phyloP scores from a whole-genome alignment of 2,888 invertebrate species.

The Yponomeuta plumbellus region DNA sequence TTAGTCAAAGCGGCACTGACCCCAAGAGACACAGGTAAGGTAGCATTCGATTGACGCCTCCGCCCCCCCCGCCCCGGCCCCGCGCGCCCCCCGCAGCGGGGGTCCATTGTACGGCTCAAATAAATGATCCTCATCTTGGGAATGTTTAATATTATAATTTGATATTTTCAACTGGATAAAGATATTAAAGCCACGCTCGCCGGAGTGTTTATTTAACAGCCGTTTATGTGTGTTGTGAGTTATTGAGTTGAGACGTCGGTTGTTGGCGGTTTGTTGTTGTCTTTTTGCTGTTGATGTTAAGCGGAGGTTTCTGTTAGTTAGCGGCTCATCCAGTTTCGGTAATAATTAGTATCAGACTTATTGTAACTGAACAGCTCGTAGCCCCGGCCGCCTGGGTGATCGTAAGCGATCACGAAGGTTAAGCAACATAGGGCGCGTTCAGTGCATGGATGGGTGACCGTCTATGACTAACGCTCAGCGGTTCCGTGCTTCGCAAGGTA shows the following conservation, averaged over 20 bases:
- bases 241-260: slow-evolving; percentile 39
- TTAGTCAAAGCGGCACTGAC: background rate
- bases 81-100: slow-evolving; percentile 44
- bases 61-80: slow-evolving; percentile 16
- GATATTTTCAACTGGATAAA: slow-evolving; percentile 74
- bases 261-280: slow-evolving; percentile 28
- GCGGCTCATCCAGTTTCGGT: background rate
- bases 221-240: slow-evolving; percentile 49
- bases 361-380: too few relatives aligned
- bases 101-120: slow-evolving; percentile 58
- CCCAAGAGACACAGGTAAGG: slow-evolving; percentile 17
- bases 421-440: too few relatives aligned
- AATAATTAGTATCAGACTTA: background rate
- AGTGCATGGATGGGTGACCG: too few relatives aligned
- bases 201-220: slow-evolving; percentile 70
- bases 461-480: too few relatives aligned
- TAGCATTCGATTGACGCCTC: slow-evolving; percentile 22
- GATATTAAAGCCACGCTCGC: slow-evolving; percentile 72
- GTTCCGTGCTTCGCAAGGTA: too few relatives aligned
- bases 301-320: background rate
- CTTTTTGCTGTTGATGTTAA: slow-evolving; percentile 25
- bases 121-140: slow-evolving; percentile 61
- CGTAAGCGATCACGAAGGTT: too few relatives aligned
- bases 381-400: too few relatives aligned
- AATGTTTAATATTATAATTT: slow-evolving; percentile 75